Base-by-base conservation (phyloP, 2,888 invertebrate species). In the Myopa tessellatipennis region DNA sequence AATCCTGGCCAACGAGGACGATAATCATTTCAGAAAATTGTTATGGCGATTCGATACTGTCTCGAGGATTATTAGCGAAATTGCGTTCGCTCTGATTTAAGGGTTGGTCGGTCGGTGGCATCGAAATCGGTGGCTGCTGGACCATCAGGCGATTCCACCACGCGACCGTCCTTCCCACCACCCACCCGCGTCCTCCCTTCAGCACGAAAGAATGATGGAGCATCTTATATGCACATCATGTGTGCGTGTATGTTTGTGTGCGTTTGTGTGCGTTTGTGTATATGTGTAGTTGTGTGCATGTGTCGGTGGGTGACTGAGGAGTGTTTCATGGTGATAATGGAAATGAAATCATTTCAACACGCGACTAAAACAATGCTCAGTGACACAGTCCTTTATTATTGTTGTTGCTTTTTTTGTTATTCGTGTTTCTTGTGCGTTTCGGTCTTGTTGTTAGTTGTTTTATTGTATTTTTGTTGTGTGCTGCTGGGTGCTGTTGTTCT, bases 31-130 rank as follows among this genome's bases (percentile, higher is more conserved):
- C 87, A 86, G 87, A 86, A 87, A 87, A 87, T 87, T 87, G 88
- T 87, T 87, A 87, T 87, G 83, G 86, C 84, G 83, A 84, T 87
- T 85, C 86, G 86, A 87, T 87, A 87, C 87, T 87, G 87, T 87
- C 87, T 86, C 84, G 87, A 86, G 86, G 87, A 87, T 87, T 87
- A 87, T 87, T 86, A 87, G 85, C 83, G 84, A 86, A 87, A 87
- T 87, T 87, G 86, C 86, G 85, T 83, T 82, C 85, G 84, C 87
- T 86, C 85, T 87, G 87, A 87, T 87, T 87, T 87, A 87, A 87
- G 87, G 87, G 87, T 87, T 87, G 87, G 80, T 77, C 78, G 72
- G 38, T 67, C 67, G 38, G n/a, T 63, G 55, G 55, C 12, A 55
- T 58, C 34, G 69, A n/a, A 69, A 74, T 74, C 79, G 78, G 72